Conservation (phyloP, 2,113 vertebrate genomes). For the Verasper variegatus region DNA sequence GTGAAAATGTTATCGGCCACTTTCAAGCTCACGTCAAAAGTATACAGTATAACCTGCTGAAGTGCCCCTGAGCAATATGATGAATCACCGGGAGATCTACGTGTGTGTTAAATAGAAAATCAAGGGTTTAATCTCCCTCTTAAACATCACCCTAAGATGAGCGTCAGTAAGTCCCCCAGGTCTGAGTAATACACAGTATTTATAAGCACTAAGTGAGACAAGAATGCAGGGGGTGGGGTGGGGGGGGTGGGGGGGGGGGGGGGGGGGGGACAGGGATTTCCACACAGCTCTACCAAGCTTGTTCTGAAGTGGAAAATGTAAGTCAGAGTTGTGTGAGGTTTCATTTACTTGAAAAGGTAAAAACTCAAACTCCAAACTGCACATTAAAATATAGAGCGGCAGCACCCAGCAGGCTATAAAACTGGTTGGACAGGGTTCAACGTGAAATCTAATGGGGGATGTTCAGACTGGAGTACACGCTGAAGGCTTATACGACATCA, state of each 20-base stretch:
- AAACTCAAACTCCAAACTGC: background rate
- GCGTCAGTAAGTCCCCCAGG: conserved; percentile 28
- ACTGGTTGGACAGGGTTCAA: conserved; percentile 1
- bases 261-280: conserved; percentile 32
- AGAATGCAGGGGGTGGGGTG: conserved; percentile 32
- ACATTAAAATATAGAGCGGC: background rate
- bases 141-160: conserved; percentile 32
- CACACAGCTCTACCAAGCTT: background rate
- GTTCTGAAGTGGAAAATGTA: background rate
- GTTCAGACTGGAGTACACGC: conserved; percentile 1
- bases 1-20: background rate
- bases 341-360: conserved; percentile 20
- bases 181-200: conserved; percentile 45
- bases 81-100: background rate
- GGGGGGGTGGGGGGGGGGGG: conserved; percentile 20
- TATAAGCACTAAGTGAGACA: conserved; percentile 33
- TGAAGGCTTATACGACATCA: background rate
- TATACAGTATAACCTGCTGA: background rate
- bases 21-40: background rate
- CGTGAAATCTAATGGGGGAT: background rate
- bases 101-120: background rate
- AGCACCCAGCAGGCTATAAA: background rate
- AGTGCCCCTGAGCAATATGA: background rate
- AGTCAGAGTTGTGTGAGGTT: background rate
- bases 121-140: background rate